phyloP scores from a whole-genome alignment of 2,888 invertebrate genomes.

The Eristalis intricaria region DNA sequence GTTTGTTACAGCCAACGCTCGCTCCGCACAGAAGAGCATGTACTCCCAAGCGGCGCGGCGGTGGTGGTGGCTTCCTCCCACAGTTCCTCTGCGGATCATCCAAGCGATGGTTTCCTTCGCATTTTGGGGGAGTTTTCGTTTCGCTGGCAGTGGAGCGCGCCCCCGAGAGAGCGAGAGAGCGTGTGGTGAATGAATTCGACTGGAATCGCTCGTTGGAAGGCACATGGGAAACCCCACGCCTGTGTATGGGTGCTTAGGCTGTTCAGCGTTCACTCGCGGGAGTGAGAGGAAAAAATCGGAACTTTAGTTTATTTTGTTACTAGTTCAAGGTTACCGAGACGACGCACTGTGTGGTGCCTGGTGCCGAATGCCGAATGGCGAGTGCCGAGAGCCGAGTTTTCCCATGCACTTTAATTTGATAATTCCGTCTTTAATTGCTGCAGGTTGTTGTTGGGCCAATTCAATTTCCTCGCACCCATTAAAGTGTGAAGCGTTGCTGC shows the following conservation, averaged over 20 bases:
- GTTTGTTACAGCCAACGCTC: not conserved
- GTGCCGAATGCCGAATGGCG: slow-evolving; percentile 7
- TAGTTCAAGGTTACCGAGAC: slow-evolving; percentile 72
- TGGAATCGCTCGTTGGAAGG: slow-evolving; percentile 53
- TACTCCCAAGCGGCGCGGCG: not conserved
- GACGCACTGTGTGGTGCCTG: slow-evolving; percentile 63
- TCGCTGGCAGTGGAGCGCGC: not conserved
- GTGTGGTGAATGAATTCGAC: slow-evolving; percentile 52
- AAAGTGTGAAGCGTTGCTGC: slow-evolving; percentile 27
- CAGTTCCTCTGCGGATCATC: not conserved
- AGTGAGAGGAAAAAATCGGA: not conserved
- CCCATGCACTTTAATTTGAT: slow-evolving; percentile 35
- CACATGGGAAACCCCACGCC: not conserved
- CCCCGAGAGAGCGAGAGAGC: not conserved
- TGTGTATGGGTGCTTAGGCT: slow-evolving; percentile 30
- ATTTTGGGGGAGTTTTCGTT: slow-evolving; percentile 27
- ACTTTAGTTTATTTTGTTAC: slow-evolving; percentile 55
- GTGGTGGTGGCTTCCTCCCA: slow-evolving; percentile 22
- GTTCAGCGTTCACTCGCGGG: not conserved
- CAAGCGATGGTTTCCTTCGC: not conserved
- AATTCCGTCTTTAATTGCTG: slow-evolving; percentile 55
- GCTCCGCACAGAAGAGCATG: not conserved
- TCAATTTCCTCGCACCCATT: slow-evolving; percentile 24
- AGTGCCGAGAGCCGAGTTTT: slow-evolving; percentile 19
- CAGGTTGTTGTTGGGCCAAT: not conserved